Evolutionary conservation across 2,888 invertebrate genomes (phyloP).

Genomic region (Cheilosia vernalis): DNA sequence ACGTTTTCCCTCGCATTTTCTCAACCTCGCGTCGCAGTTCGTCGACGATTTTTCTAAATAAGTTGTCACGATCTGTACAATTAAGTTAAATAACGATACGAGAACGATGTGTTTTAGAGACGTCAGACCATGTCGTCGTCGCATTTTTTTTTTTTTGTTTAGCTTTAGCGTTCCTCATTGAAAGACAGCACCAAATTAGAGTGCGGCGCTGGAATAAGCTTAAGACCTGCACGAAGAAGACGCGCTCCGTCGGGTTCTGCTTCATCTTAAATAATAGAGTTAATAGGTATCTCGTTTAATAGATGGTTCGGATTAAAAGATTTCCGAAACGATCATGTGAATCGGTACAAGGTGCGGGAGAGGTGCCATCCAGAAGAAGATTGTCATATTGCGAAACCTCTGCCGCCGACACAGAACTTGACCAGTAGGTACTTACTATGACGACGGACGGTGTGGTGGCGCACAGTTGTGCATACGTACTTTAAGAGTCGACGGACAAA

Average conservation of each 20-base stretch:
- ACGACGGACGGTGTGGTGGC: not conserved
- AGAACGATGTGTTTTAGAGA: conserved; percentile 73
- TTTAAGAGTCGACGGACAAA: conserved; percentile 50
- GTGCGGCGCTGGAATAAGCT: conserved; percentile 28
- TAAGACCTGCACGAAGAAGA: conserved; percentile 56
- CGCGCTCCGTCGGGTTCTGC: conserved; percentile 41
- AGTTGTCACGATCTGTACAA: conserved; percentile 75
- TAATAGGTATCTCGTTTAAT: conserved; percentile 72
- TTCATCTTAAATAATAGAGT: conserved; percentile 63
- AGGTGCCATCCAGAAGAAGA: conserved; percentile 46
- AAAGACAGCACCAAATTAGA: conserved; percentile 67
- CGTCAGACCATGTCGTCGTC: conserved; percentile 65
- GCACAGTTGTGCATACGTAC: not conserved
- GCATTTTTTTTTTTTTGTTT: not conserved
- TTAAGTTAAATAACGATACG: conserved; percentile 74
- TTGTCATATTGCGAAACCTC: conserved; percentile 66
- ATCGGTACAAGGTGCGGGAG: conserved; percentile 69
- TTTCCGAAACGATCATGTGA: conserved; percentile 72
- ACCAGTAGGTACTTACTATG: conserved; percentile 46
- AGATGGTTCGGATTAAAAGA: conserved; percentile 66
- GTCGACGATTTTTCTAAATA: conserved; percentile 63
- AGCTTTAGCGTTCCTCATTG: conserved; percentile 59
- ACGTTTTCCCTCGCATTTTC: conserved; percentile 19
- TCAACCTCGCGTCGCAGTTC: conserved; percentile 1
- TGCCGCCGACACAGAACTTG: conserved; percentile 59